Evolutionary conservation across 2,113 vertebrate species (phyloP), one percentile per base, ranked within the genome.

Genomic region (Chamaea fasciata): DNA sequence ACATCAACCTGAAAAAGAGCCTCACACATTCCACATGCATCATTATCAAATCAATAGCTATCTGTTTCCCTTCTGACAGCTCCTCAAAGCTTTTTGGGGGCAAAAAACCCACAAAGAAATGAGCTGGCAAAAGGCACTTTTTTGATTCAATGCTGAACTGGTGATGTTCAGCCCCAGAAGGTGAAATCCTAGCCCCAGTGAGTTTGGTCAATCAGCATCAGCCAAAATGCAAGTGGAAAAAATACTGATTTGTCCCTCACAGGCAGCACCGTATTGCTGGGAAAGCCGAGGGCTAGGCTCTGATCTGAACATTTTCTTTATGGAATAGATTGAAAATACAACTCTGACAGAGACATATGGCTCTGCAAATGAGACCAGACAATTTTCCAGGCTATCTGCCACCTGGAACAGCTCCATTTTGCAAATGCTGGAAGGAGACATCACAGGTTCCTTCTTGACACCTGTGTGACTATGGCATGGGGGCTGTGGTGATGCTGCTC

Each of bases 351-450:
- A 96, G 91, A 94, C 89, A 91, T 91, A 95, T 70, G 82, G 95
- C 87, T 76, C 76, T 77, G 24, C 26, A 93, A 87, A 92, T 65
- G 60, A 71, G 79, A 85, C 50, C 92, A 95, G 83, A 94, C 53
- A 93, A 91, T 92, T 95, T 95, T 67, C 60, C 81, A 87, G 92
- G 62, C 79, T 94, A 95, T 84, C 63, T 90, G 86, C 70, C 96
- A 95, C 93, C 81, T 96, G 88, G 90, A 96, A 95, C 49, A 44
- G 49, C 41, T 94, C 90, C 89, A 87, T 67, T 83, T 90, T 0
- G 0, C 44, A 89, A 82, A 83, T 64, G 47, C 62, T 85, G 63
- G 60, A 70, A 82, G 10, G 17, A 90, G 52, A 59, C 35, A 68
- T 80, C 47, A 74, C 65, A 47, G 49, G 56, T 81, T 81, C 60